Evolutionary conservation across 2,113 vertebrate species (phyloP), one percentile per base, ranked within the genome.

Genomic region (Chrysochloris asiatica): DNA sequence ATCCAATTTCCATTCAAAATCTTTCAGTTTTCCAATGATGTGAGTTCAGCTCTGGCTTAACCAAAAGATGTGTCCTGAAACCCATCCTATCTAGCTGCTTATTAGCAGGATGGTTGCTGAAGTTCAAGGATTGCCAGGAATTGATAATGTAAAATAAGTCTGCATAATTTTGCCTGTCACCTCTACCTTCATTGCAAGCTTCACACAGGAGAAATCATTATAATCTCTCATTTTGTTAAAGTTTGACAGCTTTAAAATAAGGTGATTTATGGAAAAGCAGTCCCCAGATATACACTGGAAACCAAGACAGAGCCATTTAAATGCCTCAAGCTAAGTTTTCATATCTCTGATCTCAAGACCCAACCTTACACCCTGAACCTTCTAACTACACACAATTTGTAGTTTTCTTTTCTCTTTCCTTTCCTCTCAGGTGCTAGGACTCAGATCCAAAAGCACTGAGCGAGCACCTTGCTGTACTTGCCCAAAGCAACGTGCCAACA

Each of bases 1-100:
- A 94, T 91, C 90, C 83, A 86, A 69, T 96, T 93, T 82, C 90
- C 91, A 90, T 83, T 85, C 84, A 86, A 88, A 95, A 54, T 91
- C 52, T 59, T 93, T 77, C 83, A 94, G 84, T 43, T 24, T 88
- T 79, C 24, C 7, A 80, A 90, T 73, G 94, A 88, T 2, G 48
- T 43, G 71, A 91, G 71, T 85, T 63, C 89, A 71, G 26, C 76
- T 11, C 6, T 88, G 88, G 82, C 48, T 86, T 33, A 76, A 95
- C 6, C 47, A 7, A 43, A 6, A 88, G 50, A 83, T 83, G 9
- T 61, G 91, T 83, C 13, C 52, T 43, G 52, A 89, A 85, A 75
- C 1, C 9, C 63, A 4, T 21, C 28, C 24, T 52, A 61, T 26
- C 24, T 61, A 21, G 1, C 1, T 4, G 7, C 54, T 3, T 45